Evolutionary conservation across 2,888 invertebrate genomes (phyloP), one percentile per base, ranked within the genome.

Genomic region (Orthosia gothica): DNA sequence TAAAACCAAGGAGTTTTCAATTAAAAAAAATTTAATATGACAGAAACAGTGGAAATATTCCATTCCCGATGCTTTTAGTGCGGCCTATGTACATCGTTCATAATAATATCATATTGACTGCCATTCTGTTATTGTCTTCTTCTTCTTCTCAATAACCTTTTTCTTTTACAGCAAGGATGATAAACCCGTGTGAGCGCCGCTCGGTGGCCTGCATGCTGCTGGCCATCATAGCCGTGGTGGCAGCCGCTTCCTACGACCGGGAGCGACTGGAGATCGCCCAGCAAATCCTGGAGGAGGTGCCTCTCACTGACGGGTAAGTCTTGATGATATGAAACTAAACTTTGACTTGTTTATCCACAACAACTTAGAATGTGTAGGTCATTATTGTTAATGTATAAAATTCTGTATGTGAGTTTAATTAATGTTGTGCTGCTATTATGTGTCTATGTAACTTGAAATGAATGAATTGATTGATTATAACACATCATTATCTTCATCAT

Each of bases 271-370:
- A 97, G 87, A 97, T 97, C 9, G 97, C 97, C 68, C 96, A 97
- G 86, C 97, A 97, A 90, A 97, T 97, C 72, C 93, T 97, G 63
- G 97, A 97, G 63, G 97, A 97, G 88, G 97, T 97, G 20, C 97
- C 97, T 3, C 96, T 97, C 18, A 97, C 97, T 86, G 97, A 97
- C 82, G 97, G 97, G 97, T 97, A 83, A 92, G 94, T 74, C n/a
- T 18, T 16, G 0, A 4, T 40, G 16, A 62, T 20, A 47, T 67
- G 20, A 11, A 15, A 40, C 4, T 15, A 18, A 26, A 13, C 5
- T 49, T 18, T 32, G 2, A 15, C 9, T 16, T 13, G 18, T 57
- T 40, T 7, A 2, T 54, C 7, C 20, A 40, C 1, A 1, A 26
- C 26, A 50, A 18, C 18, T 49, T 13, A 49, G 15, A 61, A 12